Evolutionary conservation across 2,113 vertebrate genomes (phyloP).

Genomic region (Cebidichthys violaceus): DNA sequence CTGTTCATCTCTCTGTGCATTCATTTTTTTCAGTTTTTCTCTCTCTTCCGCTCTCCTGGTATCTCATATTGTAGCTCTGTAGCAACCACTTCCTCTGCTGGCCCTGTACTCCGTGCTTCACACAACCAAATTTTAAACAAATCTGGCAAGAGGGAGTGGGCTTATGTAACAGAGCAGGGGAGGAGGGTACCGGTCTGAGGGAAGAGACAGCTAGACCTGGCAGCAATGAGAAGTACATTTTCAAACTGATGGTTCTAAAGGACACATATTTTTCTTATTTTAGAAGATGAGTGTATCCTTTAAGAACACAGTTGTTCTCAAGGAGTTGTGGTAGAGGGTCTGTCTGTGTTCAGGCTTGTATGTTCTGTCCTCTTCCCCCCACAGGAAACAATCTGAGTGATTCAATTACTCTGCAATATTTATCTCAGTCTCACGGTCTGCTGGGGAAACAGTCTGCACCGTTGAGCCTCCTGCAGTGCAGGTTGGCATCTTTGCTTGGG

Average conservation of each 20-base stretch:
- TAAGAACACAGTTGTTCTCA: slow-evolving; percentile 31
- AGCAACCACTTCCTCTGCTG: slow-evolving; percentile 71
- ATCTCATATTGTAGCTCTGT: slow-evolving; percentile 53
- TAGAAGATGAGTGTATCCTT: slow-evolving; percentile 23
- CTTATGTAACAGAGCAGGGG: slow-evolving; percentile 78
- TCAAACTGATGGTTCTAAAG: slow-evolving; percentile 34
- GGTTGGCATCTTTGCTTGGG: slow-evolving; percentile 30
- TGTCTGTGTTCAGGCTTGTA: slow-evolving; percentile 22
- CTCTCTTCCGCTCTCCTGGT: slow-evolving; percentile 62
- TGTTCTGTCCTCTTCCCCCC: slow-evolving; percentile 50
- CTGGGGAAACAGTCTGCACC: slow-evolving; percentile 29
- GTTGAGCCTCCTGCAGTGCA: slow-evolving; percentile 37
- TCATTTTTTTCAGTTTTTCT: slow-evolving; percentile 44
- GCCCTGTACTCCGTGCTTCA: slow-evolving; percentile 61
- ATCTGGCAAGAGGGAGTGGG: slow-evolving; percentile 70
- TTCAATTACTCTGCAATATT: slow-evolving; percentile 78
- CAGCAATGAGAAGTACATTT: slow-evolving; percentile 10
- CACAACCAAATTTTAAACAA: slow-evolving; percentile 83
- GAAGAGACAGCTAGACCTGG: slow-evolving; percentile 20
- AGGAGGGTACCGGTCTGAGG: slow-evolving; percentile 56
- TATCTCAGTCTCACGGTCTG: slow-evolving; percentile 59
- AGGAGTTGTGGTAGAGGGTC: slow-evolving; percentile 40
- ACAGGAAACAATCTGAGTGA: slow-evolving; percentile 78
- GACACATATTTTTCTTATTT: slow-evolving; percentile 48
- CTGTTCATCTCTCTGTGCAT: slow-evolving; percentile 13